Conservation (phyloP, 2,113 vertebrate genomes). For the Alosa alosa region DNA sequence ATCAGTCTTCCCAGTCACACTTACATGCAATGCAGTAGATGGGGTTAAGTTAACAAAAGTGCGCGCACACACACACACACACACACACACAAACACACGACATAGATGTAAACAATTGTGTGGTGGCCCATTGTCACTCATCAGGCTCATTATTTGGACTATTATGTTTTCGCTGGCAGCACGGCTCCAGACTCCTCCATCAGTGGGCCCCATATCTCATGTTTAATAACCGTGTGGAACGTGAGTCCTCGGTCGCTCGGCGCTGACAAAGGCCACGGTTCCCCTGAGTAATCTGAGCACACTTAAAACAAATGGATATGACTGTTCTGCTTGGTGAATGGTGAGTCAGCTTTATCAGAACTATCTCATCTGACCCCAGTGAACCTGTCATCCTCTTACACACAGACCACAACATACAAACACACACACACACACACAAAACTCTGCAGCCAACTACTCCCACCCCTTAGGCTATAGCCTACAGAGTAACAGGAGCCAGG, state of each 20-base stretch:
- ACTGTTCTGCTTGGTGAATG: too few relatives aligned
- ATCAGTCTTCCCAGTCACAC: not conserved
- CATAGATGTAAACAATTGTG: slow-evolving; percentile 5
- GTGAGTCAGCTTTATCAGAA: not conserved
- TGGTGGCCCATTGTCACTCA: not conserved
- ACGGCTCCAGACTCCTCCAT: not conserved
- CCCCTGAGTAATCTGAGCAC: not conserved
- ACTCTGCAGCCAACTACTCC: not conserved
- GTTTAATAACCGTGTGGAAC: not conserved
- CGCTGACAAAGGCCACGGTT: not conserved
- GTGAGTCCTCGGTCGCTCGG: not conserved
- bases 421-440: not conserved
- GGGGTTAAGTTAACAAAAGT: not conserved
- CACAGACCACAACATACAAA: not conserved
- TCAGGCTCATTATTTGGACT: not conserved
- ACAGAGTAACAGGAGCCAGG: not conserved
- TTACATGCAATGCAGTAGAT: not conserved
- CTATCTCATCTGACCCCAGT: not conserved
- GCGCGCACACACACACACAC: slow-evolving; percentile 9
- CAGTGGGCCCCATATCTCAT: not conserved
- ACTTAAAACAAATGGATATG: not conserved
- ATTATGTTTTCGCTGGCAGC: not conserved
- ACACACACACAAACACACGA: not conserved
- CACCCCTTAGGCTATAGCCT: not conserved
- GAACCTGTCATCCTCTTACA: not conserved